Base-by-base conservation (phyloP, 2,888 invertebrate species). In the Tanypteryx hageni region DNA sequence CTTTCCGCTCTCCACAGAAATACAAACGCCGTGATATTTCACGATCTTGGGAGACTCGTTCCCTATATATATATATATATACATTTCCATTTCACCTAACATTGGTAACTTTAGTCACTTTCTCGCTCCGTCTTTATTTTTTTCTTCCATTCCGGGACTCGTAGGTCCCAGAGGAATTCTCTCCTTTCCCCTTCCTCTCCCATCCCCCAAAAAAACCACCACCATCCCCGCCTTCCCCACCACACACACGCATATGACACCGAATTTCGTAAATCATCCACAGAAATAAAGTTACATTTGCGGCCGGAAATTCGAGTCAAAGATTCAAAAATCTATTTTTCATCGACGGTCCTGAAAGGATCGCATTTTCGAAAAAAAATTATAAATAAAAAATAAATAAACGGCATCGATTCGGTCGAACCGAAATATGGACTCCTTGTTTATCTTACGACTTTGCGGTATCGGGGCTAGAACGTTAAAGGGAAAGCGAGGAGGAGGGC, bases 191-290 rank as follows among this genome's bases (percentile, higher is more conserved):
- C 22, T 13, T 0, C 59, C 13, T 22, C 13, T 0, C 11, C 2
- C 22, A 14, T 27, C 4, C 18, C 59, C 14, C 61, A 31, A 11
- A 3, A 27, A 5, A 10, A 31, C 82, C 31, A n/a, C 14, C 1
- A 11, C 82, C n/a, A 11, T n/a, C 22, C n/a, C 76, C 76, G 3
- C 11, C 27, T 76, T 14, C 56, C 14, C 13, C 56, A 2, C 56
- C n/a, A 9, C 18, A 56, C 56, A 22, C 22, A 7, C 27, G 85
- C 59, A 27, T 86, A 27, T 61, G 86, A 86, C 82, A 82, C 27
- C 86, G 16, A 31, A 31, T 86, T 86, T 61, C 86, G 61, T 86
- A 86, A 86, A 86, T 86, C 86, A 86, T 61, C 86, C 31, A 22
- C n/a, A 31, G 13, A 18, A 61, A n/a, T 61, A 31, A 31, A 61